These are phyloP conservation scores for Hipposideros armiger DNA, from an alignment of 2,113 vertebrate species.

Conservation along the genomic window DNA sequence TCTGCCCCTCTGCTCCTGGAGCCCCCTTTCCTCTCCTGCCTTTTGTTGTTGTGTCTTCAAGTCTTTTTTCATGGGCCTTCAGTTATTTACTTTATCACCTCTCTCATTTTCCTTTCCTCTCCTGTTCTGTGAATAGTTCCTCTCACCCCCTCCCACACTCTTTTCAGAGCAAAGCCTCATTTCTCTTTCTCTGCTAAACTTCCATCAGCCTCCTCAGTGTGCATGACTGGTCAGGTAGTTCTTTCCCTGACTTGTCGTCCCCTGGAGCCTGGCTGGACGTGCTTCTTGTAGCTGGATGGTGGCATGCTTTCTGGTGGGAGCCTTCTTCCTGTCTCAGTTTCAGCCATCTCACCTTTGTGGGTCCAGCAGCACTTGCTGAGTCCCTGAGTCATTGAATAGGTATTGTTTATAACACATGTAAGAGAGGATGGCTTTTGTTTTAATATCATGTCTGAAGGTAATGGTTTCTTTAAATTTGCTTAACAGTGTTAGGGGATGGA, in stretches of 20 bases:
- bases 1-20: background rate
- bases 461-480: background rate
- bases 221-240: background rate
- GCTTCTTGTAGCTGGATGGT: background rate
- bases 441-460: background rate
- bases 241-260: background rate
- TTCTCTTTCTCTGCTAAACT: background rate
- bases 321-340: background rate
- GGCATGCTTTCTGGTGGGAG: background rate
- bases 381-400: background rate
- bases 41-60: background rate
- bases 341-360: background rate
- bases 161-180: background rate
- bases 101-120: background rate
- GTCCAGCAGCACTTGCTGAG: background rate
- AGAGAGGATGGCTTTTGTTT: background rate
- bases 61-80: background rate
- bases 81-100: background rate
- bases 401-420: background rate
- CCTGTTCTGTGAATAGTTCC: background rate
- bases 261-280: background rate
- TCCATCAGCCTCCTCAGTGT: background rate
- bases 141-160: background rate
- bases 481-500: background rate
- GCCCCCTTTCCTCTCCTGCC: background rate